phyloP scores from a whole-genome alignment of 2,888 invertebrate genomes.

The Orchesellides sinensis region DNA sequence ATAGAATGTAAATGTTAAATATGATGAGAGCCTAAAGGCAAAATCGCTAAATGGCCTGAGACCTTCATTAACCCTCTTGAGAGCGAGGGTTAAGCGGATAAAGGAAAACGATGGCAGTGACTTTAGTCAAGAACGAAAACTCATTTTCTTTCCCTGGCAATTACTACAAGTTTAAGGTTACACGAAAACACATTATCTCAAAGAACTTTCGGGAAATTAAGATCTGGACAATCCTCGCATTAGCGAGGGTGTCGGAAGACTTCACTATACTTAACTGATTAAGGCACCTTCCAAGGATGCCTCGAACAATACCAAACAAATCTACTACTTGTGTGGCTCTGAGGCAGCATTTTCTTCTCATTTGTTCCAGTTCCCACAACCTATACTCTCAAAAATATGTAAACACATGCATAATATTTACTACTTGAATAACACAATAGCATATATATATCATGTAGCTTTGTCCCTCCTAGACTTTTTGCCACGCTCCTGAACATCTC shows the following conservation, averaged over 20 bases:
- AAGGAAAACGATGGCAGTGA: too few relatives aligned
- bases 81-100: constrained; percentile 41
- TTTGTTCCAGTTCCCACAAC: constrained; percentile 25
- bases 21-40: not conserved
- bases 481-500: constrained; percentile 9
- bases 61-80: constrained; percentile 15
- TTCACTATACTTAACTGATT: too few relatives aligned
- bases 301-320: too few relatives aligned
- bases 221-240: too few relatives aligned
- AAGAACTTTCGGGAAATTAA: too few relatives aligned
- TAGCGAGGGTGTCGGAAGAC: too few relatives aligned
- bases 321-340: too few relatives aligned
- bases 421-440: constrained; percentile 2
- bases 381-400: not conserved
- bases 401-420: not conserved
- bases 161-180: too few relatives aligned
- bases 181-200: too few relatives aligned
- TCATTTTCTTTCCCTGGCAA: too few relatives aligned
- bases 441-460: not conserved
- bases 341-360: constrained; percentile 7
- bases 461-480: not conserved
- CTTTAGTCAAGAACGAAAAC: too few relatives aligned
- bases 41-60: constrained; percentile 10
- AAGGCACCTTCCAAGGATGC: too few relatives aligned
- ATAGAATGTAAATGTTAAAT: constrained; percentile 5